Percentiles rank a stretch among this genome's conserved stretches.
phyloP scores from a whole-genome alignment of 2,888 invertebrate species.

The Erannis defoliaria region DNA sequence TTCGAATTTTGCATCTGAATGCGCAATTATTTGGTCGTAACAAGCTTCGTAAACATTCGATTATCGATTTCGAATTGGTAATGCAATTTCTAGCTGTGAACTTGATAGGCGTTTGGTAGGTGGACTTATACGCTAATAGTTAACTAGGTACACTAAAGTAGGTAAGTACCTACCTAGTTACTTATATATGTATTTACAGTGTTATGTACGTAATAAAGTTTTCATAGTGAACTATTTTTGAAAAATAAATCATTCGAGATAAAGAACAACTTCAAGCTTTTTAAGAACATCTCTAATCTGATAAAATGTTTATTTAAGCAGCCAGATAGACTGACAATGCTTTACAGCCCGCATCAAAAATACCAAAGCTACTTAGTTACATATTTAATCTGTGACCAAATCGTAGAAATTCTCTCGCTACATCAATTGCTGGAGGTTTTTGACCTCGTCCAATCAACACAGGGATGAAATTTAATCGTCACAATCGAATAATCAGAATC shows the following conservation, averaged over 20 bases:
- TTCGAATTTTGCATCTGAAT: constrained; percentile 61
- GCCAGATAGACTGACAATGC: not conserved
- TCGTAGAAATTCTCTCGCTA: constrained; percentile 39
- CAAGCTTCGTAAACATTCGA: constrained; percentile 45
- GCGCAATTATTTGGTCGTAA: constrained; percentile 48
- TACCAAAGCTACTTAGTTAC: constrained; percentile 18
- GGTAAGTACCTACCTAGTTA: not conserved
- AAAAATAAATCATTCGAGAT: too few relatives aligned
- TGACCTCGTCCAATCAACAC: constrained; percentile 45
- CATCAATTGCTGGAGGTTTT: constrained; percentile 50
- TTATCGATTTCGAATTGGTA: constrained; percentile 24
- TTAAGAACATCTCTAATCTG: not conserved
- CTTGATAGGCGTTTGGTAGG: too few relatives aligned
- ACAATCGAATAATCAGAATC: constrained; percentile 49
- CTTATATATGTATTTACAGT: too few relatives aligned
- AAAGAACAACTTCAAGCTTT: too few relatives aligned
- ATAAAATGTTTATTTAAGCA: not conserved
- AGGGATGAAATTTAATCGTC: constrained; percentile 52
- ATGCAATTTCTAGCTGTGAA: constrained; percentile 1
- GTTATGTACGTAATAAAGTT: not conserved
- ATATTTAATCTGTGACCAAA: constrained; percentile 16
- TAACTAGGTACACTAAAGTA: too few relatives aligned
- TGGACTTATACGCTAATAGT: too few relatives aligned
- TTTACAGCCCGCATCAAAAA: constrained; percentile 44
- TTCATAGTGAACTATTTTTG: too few relatives aligned